Base-by-base conservation (phyloP, 2,113 vertebrate genomes). In the Cinclus cinclus region DNA sequence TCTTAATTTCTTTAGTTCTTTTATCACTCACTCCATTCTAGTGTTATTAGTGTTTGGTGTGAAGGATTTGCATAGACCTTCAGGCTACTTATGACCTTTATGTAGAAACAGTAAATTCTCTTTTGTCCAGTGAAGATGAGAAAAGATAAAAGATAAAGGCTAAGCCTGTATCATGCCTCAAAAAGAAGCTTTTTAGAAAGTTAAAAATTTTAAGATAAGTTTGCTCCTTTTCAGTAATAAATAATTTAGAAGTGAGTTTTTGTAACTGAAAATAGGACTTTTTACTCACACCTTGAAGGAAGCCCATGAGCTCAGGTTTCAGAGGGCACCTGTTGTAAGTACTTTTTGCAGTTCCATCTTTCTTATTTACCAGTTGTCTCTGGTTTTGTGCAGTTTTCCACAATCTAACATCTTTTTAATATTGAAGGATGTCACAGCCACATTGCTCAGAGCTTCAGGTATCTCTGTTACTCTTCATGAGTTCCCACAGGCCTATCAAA, bases 1-100 rank as follows among this genome's bases (percentile, higher is more conserved):
- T 67, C 60, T 80, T 95, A 0, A 50, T 89, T 95, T 92, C 58
- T 97, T 97, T 97, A 96, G 96, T 97, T 98, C 70, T 97, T 96
- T 97, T 97, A 95, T 97, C 97, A 97, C 94, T 97, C 86, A 96
- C 68, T 97, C 31, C 63, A 86, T 90, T 93, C 55, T 89, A 91
- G 68, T 78, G 13, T 75, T 95, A 60, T 86, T 87, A 82, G 56
- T 77, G 21, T 83, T 83, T 91, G 94, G 81, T 97, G 97, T 97
- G 96, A 97, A 97, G 97, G 96, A 97, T 98, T 98, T 98, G 97
- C 97, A 98, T 97, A 97, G 95, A 97, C 98, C 98, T 98, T 97
- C 96, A 97, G 98, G 97, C 97, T 98, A 98, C 97, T 97, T 97
- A 95, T 98, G 98, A 98, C 97, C 97, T 98, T 99, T 98, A 97